A percentile compares a stretch with the other conserved stretches of the same genome.
Evolutionary conservation across 2,888 invertebrate species (phyloP).

Genomic region (Ectemnius cavifrons): DNA sequence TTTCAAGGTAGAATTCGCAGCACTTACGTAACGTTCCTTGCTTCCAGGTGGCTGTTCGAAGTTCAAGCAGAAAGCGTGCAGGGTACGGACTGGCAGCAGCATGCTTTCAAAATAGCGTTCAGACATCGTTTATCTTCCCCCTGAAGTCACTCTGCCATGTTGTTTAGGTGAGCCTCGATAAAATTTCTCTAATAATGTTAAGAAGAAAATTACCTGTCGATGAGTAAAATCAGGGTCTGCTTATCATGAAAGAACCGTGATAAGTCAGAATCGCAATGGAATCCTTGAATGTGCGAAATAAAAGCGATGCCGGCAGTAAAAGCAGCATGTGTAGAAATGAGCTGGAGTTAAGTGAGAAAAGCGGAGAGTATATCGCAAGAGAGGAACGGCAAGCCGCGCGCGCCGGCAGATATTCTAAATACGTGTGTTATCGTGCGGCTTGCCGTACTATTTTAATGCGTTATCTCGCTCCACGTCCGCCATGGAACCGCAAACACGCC

Average conservation of each 20-base stretch:
- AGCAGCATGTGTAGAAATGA: no score
- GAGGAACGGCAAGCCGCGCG: slow-evolving; percentile 35
- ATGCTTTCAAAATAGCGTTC: slow-evolving; percentile 73
- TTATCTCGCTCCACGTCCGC: slow-evolving; percentile 72
- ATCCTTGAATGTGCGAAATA: no score
- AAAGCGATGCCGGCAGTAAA: no score
- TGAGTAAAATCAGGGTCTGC: no score
- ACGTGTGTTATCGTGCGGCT: slow-evolving; percentile 64
- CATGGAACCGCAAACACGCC: slow-evolving; percentile 64
- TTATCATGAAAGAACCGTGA: no score
- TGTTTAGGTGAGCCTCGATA: slow-evolving; percentile 71
- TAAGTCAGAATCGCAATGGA: no score
- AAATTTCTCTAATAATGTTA: neutral
- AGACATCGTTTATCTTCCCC: slow-evolving; percentile 70
- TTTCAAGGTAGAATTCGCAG: slow-evolving; percentile 1
- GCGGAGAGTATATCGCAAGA: slow-evolving; percentile 29
- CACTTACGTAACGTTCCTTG: slow-evolving; percentile 9
- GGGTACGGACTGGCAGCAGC: slow-evolving; percentile 69
- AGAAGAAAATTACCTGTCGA: no score
- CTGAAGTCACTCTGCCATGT: slow-evolving; percentile 75
- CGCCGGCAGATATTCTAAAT: slow-evolving; percentile 69
- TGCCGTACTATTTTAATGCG: slow-evolving; percentile 72
- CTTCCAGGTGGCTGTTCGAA: slow-evolving; percentile 73
- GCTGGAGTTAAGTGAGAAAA: no score
- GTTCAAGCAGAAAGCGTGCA: slow-evolving; percentile 68